Base-by-base conservation (phyloP, 2,888 invertebrate genomes). In the Macropis europaea region DNA sequence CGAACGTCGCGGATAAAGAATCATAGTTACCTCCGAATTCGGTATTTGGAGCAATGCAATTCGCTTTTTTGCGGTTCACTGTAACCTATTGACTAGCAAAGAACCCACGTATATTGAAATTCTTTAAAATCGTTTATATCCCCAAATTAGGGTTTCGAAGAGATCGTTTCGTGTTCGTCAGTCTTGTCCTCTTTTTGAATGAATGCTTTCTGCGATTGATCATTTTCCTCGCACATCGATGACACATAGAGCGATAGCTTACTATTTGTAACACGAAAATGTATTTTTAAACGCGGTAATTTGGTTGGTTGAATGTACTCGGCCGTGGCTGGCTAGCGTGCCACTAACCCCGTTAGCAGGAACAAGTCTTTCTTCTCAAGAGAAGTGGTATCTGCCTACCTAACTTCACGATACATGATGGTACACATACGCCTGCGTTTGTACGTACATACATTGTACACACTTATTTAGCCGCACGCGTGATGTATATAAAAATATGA, bases 271-370 rank as follows among this genome's bases (percentile, higher is more conserved):
- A 53, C 43, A 69, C 69, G 71, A 76, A 85, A 86, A 87, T 83
- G 80, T 83, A 86, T 85, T 85, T 87, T 86, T 82, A 83, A 86
- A 82, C 79, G 79, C 79, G 73, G 78, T 82, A 86, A 87, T 87
- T 84, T 84, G 84, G 85, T 84, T 82, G 81, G 72, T 76, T 77
- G 82, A 83, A 84, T 81, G 83, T 84, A 84, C 83, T 83, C 86
- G 83, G 81, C 84, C 84, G 81, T 82, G 74, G 81, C 82, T 85
- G 85, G 85, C 84, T 84, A 82, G 86, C 82, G 90, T 89, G 87
- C 90, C 80, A 90, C 90, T 89, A 84, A 90, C 89, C 89, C 83
- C 89, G 88, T 90, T 90, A 88, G 82, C 84, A 63, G 82, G 84
- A 87, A 86, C 85, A 84, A 87, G 88, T 86, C 87, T 88, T 86